Evolutionary conservation across 2,888 invertebrate genomes (phyloP), one percentile per base, ranked within the genome.

Genomic region (Teinopalpus imperialis): DNA sequence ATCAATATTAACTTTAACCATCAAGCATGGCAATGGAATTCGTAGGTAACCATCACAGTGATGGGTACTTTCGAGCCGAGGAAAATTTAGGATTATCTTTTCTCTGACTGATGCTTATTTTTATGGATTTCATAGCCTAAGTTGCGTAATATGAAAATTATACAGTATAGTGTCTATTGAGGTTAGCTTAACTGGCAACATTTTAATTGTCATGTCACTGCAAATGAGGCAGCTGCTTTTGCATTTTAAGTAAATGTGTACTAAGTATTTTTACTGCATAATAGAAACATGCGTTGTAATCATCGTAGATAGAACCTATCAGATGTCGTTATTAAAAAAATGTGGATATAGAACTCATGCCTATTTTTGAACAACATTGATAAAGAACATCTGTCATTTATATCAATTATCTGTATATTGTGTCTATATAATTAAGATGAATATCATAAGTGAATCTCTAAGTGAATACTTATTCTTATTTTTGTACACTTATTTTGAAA

Each of bases 201-300:
- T 29, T 30, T 6, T 23, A 4, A 16, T 16, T 30, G 31, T 31
- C 24, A 20, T 26, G 21, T 31, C 16, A 10, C 16, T 16, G 5
- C 8, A 31, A 37, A 29, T 30, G 10, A 24, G 27, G 12, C 12
- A 9, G 18, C 10, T 18, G 20, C 8, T 24, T 44, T 26, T 26
- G 31, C 13, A 9, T 35, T 21, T 24, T 31, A 2, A n/a, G 3
- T 20, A 9, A 40, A 18, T 31, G 32, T 26, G 20, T 8, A 26
- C 9, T 13, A 7, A 12, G 31, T 9, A 18, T 13, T 44, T 37
- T 9, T 32, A 4, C 12, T 30, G 3, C 8, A 16, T n/a, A 36
- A 24, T 12, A n/a, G 3, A 2, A 31, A 31, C 26, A 37, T 8
- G 30, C 12, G 29, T 8, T 20, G n/a, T 9, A 12, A 42, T 32